Conservation (phyloP, 2,797 vertebrate genomes). For the Enteromius afrohamiltoni region DNA sequence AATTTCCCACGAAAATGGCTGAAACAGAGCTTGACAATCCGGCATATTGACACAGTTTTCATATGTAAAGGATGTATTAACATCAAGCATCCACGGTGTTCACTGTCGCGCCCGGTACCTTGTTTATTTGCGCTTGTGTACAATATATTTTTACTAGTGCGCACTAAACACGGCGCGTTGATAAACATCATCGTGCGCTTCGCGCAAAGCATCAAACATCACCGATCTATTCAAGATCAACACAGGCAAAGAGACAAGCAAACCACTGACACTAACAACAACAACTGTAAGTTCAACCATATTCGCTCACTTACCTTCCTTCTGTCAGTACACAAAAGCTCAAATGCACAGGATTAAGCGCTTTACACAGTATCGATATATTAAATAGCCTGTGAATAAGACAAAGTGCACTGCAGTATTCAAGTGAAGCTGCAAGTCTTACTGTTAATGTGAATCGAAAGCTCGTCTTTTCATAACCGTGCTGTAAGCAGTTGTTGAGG, state of each 20-base stretch:
- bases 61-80: not conserved
- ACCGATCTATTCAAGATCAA: not conserved
- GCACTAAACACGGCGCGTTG: not conserved
- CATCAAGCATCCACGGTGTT: not conserved
- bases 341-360: constrained; percentile 71
- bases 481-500: constrained; percentile 28
- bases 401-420: not conserved
- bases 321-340: constrained; percentile 67
- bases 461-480: constrained; percentile 43
- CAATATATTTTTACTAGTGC: not conserved
- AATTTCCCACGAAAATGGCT: constrained; percentile 1
- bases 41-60: not conserved
- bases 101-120: not conserved
- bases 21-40: constrained; percentile 7
- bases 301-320: constrained; percentile 77
- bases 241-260: not conserved
- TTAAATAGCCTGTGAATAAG: constrained; percentile 40
- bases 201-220: constrained; percentile 34
- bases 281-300: constrained; percentile 45
- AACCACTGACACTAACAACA: constrained; percentile 37
- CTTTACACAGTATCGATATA: constrained; percentile 45
- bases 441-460: constrained; percentile 21
- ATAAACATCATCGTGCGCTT: not conserved
- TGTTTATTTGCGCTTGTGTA: not conserved
- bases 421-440: constrained; percentile 16